Evolutionary conservation across 2,113 vertebrate species (phyloP).

Genomic region (Atractosteus spatula): DNA sequence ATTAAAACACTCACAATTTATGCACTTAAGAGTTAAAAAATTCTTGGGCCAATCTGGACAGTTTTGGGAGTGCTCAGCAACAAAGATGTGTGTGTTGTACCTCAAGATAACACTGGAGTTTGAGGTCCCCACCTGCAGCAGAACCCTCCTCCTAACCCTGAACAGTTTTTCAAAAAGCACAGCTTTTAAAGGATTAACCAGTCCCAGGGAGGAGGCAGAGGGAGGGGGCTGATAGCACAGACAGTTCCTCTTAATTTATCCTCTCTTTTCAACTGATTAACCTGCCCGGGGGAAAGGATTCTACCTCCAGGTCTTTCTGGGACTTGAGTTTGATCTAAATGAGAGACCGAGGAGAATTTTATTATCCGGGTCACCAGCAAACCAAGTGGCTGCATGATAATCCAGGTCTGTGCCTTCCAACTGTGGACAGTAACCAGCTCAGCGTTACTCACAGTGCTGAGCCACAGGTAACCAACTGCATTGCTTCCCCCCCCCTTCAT

Average conservation of each 20-base stretch:
- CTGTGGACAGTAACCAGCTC: no score
- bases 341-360: conserved; percentile 31
- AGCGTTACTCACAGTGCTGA: no score
- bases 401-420: neutral
- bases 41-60: no score
- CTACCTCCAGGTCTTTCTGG: conserved; percentile 40
- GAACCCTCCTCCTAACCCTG: conserved; percentile 23
- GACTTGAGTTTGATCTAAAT: conserved; percentile 32
- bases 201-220: conserved; percentile 50
- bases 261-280: conserved; percentile 33
- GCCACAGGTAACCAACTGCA: no score
- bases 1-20: no score
- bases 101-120: conserved; percentile 50
- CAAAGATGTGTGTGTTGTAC: neutral
- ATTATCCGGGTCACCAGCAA: conserved; percentile 20
- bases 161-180: no score
- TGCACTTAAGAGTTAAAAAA: no score
- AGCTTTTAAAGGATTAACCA: conserved; percentile 60
- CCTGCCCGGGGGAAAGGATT: conserved; percentile 26
- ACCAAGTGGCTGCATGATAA: conserved; percentile 10
- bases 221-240: conserved; percentile 41
- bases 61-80: no score
- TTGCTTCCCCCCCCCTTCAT: no score
- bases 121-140: conserved; percentile 42
- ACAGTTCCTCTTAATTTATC: conserved; percentile 46